Conservation (phyloP, 2,888 invertebrate species). For the Sinodicranocentrus sp. region DNA sequence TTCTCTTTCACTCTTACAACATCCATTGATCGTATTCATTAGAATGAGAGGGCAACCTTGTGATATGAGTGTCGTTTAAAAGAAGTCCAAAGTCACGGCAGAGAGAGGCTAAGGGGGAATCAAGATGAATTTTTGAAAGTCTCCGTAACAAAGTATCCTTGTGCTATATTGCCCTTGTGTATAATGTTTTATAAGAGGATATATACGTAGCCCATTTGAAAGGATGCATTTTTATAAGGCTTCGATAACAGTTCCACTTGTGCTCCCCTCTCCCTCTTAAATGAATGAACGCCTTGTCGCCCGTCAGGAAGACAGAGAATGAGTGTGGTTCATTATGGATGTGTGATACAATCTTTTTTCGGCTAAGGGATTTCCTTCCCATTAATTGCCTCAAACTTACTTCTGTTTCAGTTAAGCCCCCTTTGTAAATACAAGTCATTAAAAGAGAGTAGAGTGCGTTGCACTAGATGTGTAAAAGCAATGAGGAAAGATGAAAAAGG, state of each 20-base stretch:
- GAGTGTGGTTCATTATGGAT: conserved; percentile 64
- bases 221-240: conserved; percentile 33
- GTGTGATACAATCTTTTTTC: conserved; percentile 62
- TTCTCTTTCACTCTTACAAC: conserved; percentile 13
- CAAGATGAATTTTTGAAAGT: conserved; percentile 34
- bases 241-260: conserved; percentile 37
- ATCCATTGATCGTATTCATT: conserved; percentile 56
- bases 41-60: conserved; percentile 49
- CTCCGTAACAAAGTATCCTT: background rate
- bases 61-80: too few species aligned
- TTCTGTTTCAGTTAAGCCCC: conserved; percentile 62
- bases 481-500: background rate
- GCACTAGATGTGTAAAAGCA: background rate
- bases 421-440: conserved; percentile 57
- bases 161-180: too few species aligned
- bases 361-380: conserved; percentile 73
- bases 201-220: conserved; percentile 25
- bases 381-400: conserved; percentile 74
- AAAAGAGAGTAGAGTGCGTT: conserved; percentile 16
- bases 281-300: conserved; percentile 64
- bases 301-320: conserved; percentile 58
- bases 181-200: too few species aligned
- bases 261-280: conserved; percentile 25
- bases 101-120: conserved; percentile 24
- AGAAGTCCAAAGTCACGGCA: background rate